phyloP scores from a whole-genome alignment of 1,140 invertebrate genomes.

The Muscidifurax raptorellus region DNA sequence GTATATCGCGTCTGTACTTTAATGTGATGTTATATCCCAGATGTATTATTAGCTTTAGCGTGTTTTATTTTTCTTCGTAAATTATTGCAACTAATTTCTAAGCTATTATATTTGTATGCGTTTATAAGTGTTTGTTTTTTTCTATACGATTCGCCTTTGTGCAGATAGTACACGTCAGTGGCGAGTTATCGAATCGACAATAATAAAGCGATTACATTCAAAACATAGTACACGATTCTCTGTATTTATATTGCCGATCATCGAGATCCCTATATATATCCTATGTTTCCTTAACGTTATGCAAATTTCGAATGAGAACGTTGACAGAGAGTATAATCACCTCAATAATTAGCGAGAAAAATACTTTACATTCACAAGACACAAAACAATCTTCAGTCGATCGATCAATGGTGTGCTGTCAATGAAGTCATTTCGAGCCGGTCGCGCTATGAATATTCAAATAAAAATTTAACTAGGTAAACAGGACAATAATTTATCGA shows the following conservation, averaged over 20 bases:
- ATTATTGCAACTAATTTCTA: slow-evolving; percentile 49
- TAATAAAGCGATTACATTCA: slow-evolving; percentile 45
- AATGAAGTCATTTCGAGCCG: neutral
- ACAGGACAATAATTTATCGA: too few relatives aligned
- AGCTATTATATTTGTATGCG: slow-evolving; percentile 22
- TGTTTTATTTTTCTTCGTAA: slow-evolving; percentile 12
- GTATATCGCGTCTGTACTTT: neutral
- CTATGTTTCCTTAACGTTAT: neutral
- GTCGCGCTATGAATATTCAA: neutral
- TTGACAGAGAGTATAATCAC: neutral
- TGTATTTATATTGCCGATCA: slow-evolving; percentile 14
- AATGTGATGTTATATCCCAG: slow-evolving; percentile 34
- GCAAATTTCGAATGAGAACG: neutral
- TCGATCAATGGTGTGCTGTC: neutral
- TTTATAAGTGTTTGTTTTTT: neutral
- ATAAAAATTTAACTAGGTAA: neutral
- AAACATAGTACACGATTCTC: neutral
- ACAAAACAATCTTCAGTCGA: neutral
- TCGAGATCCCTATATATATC: neutral
- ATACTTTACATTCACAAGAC: neutral
- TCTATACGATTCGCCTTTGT: neutral
- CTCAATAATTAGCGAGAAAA: neutral
- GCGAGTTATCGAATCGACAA: slow-evolving; percentile 37
- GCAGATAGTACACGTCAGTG: neutral
- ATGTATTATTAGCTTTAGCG: slow-evolving; percentile 51